Percentiles rank a stretch among this genome's conserved stretches.
Evolutionary conservation across 1,140 invertebrate genomes (phyloP).

Genomic region (Platorchestia sp.): DNA sequence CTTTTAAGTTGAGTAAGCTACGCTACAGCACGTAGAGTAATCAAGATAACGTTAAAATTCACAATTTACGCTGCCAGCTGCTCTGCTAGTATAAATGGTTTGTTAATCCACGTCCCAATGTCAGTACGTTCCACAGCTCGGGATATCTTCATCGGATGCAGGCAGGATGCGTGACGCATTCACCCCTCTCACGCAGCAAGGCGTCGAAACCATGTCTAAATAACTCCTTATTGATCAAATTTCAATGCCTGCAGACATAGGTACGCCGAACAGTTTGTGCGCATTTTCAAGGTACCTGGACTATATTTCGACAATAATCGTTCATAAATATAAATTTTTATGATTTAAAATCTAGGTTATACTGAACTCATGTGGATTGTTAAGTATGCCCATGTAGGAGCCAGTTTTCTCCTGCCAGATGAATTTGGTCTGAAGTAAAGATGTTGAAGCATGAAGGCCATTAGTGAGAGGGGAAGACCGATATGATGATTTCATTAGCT

Average conservation of each 20-base stretch:
- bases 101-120: not conserved
- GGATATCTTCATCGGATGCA: not conserved
- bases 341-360: not conserved
- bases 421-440: not conserved
- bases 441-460: not conserved
- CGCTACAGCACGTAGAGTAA: too few species aligned
- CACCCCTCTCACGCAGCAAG: not conserved
- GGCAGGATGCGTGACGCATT: too few species aligned
- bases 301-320: not conserved
- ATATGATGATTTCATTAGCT: not conserved
- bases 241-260: not conserved
- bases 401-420: not conserved
- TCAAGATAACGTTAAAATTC: too few species aligned
- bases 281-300: not conserved
- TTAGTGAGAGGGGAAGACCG: not conserved
- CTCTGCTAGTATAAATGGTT: too few species aligned
- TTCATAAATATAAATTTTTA: not conserved
- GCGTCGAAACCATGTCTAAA: not conserved
- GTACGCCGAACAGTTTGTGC: not conserved
- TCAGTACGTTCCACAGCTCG: not conserved
- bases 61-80: too few species aligned
- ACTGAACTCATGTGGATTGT: not conserved
- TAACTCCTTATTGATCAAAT: not conserved
- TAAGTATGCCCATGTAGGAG: not conserved
- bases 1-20: too few species aligned